A percentile compares a stretch with the other conserved stretches of the same genome.
Conservation (phyloP, 1,140 invertebrate genomes). For the Chironomus striatipennis region DNA sequence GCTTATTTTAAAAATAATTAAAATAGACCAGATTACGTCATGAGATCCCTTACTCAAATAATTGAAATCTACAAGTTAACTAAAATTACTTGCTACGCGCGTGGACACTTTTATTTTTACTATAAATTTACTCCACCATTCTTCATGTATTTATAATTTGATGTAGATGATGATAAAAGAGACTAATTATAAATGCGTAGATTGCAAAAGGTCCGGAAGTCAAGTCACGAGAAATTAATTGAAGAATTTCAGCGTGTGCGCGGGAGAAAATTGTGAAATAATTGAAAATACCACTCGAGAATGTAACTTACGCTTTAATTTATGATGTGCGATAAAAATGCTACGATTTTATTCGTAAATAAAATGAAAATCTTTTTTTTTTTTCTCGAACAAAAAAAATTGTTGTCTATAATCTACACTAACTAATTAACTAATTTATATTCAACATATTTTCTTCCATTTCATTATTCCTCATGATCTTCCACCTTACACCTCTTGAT, state of each 20-base stretch:
- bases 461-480: neutral
- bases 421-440: conserved; percentile 22
- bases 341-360: neutral
- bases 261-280: neutral
- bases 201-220: conserved; percentile 6
- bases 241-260: conserved; percentile 11
- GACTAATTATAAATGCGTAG: neutral
- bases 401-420: neutral
- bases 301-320: conserved; percentile 16
- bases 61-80: too few relatives aligned
- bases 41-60: too few relatives aligned
- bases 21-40: too few relatives aligned
- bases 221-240: neutral
- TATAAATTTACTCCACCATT: too few relatives aligned
- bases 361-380: neutral
- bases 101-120: too few relatives aligned
- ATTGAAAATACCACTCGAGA: neutral
- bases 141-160: too few relatives aligned
- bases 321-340: conserved; percentile 22
- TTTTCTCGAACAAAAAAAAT: too few relatives aligned
- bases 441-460: neutral
- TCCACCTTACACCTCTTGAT: neutral
- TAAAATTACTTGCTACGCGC: too few relatives aligned
- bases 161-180: too few relatives aligned
- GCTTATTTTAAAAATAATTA: too few relatives aligned